phyloP scores from a whole-genome alignment of 2,797 vertebrate genomes.

The Eremophila alpestris region DNA sequence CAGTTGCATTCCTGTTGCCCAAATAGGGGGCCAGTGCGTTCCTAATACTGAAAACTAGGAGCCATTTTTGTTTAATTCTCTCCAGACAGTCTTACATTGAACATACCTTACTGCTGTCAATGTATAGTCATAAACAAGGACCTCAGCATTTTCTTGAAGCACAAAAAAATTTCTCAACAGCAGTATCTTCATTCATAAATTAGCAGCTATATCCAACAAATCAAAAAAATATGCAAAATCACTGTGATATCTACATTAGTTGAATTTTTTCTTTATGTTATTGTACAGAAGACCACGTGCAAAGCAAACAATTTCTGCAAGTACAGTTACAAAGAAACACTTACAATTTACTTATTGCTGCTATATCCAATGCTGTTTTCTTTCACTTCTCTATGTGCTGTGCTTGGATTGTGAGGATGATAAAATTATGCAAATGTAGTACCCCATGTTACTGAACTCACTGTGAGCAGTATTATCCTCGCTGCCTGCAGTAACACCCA shows the following conservation, averaged over 20 bases:
- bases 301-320: constrained; percentile 88
- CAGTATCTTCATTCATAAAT: constrained; percentile 22
- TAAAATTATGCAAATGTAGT: constrained; percentile 26
- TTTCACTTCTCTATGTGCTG: constrained; percentile 52
- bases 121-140: neutral
- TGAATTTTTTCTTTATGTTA: constrained; percentile 62
- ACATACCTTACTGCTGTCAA: constrained; percentile 30
- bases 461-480: constrained; percentile 30
- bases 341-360: constrained; percentile 91
- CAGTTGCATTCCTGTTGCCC: constrained; percentile 27
- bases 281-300: constrained; percentile 84
- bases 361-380: constrained; percentile 82
- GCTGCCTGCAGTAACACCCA: constrained; percentile 4
- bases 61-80: neutral
- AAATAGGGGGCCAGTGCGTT: constrained; percentile 15
- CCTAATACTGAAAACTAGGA: constrained; percentile 22
- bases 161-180: constrained; percentile 10
- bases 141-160: constrained; percentile 22
- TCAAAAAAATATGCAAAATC: constrained; percentile 32
- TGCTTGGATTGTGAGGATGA: constrained; percentile 32
- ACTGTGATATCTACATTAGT: constrained; percentile 43
- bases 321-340: constrained; percentile 83
- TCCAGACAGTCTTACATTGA: constrained; percentile 8
- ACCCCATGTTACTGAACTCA: constrained; percentile 45
- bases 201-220: constrained; percentile 25